Percentiles rank a stretch among this genome's conserved stretches.
Conservation (phyloP, 2,888 invertebrate species). For the Meghimatium bilineatum region DNA sequence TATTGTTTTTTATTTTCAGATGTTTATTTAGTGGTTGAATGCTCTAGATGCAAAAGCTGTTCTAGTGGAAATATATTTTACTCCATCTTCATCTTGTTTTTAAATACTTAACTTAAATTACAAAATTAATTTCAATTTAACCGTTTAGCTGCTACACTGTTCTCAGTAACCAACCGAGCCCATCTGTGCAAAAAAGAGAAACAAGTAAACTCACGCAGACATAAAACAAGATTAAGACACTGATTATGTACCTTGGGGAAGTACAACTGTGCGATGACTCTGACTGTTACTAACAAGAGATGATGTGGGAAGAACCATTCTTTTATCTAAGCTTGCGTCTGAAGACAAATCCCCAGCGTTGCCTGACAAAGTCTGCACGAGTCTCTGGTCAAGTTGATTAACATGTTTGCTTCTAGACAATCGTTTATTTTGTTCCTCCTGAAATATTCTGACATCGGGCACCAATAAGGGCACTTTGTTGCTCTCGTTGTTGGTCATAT, state of each 20-base stretch:
- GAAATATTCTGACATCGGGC: not conserved
- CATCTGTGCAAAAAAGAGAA: no score
- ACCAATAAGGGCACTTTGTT: no score
- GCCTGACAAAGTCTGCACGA: not conserved
- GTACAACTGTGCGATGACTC: not conserved
- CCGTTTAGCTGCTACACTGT: no score
- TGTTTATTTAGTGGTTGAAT: no score
- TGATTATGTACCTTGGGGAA: constrained; percentile 2
- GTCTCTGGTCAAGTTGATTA: not conserved
- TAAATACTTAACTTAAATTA: no score
- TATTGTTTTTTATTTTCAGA: no score
- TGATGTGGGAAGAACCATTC: constrained; percentile 10
- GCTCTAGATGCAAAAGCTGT: no score
- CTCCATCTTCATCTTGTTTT: no score
- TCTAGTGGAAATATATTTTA: no score
- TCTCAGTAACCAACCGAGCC: no score
- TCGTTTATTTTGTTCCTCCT: not conserved
- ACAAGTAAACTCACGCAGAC: no score
- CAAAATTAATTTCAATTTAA: no score
- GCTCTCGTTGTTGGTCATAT: not conserved
- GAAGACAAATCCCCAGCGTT: not conserved
- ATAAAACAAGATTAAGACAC: not conserved
- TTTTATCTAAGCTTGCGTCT: not conserved
- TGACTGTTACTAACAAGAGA: not conserved
- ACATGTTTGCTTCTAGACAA: not conserved